Evolutionary conservation across 1,140 invertebrate species (phyloP).

Genomic region (Eulimnadia texana): DNA sequence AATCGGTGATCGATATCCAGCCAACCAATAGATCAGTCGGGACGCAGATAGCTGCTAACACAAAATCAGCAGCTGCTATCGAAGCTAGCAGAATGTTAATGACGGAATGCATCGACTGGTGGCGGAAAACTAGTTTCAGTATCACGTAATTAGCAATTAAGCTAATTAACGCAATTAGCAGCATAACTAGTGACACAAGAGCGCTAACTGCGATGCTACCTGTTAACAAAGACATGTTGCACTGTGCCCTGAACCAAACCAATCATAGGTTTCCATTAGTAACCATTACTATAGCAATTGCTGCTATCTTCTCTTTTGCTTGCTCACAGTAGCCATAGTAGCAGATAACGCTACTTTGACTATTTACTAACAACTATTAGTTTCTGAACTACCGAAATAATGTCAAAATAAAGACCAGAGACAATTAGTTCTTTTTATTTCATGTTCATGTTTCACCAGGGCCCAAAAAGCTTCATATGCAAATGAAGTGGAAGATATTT

Average conservation of each 20-base stretch:
- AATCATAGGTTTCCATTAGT: neutral
- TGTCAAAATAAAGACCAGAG: no score
- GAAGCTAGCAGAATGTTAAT: neutral
- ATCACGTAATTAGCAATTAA: neutral
- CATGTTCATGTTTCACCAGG: no score
- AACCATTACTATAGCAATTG: neutral
- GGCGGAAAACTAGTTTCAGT: neutral
- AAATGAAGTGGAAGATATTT: no score
- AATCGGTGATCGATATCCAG: neutral
- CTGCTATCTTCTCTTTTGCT: neutral
- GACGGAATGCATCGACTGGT: neutral
- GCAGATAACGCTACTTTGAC: no score
- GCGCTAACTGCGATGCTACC: neutral
- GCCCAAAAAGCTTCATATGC: no score
- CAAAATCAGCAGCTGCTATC: neutral
- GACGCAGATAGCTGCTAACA: neutral
- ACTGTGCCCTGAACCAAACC: neutral
- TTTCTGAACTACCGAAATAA: no score
- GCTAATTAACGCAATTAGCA: neutral
- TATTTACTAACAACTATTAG: no score
- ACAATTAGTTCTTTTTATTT: no score
- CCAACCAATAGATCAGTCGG: neutral
- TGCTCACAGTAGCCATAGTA: no score
- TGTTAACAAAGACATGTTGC: neutral
- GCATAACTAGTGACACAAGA: neutral